Percentiles rank a stretch among this genome's conserved stretches.
phyloP scores from a whole-genome alignment of 2,888 invertebrate species.

The Conomelus anceps region DNA sequence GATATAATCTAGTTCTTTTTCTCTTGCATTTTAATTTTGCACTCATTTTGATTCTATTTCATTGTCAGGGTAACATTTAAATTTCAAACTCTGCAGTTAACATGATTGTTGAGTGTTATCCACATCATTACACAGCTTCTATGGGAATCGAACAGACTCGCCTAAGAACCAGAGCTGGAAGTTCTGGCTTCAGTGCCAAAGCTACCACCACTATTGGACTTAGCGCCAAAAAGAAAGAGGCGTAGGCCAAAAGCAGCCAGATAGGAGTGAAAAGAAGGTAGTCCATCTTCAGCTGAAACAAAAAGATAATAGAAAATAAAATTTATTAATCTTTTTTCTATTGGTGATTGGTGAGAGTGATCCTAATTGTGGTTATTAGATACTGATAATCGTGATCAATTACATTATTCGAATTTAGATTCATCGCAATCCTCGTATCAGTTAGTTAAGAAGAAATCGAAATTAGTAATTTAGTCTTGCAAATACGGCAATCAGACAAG shows the following conservation, averaged over 20 bases:
- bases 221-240: conserved; percentile 55
- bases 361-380: no score
- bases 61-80: not conserved
- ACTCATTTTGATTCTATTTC: no score
- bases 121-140: conserved; percentile 48
- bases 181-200: conserved; percentile 56
- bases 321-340: not conserved
- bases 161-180: conserved; percentile 59
- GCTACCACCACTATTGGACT: conserved; percentile 61
- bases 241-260: conserved; percentile 54
- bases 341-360: not conserved
- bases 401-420: no score
- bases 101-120: not conserved
- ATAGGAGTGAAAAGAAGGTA: not conserved
- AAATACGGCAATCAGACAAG: no score
- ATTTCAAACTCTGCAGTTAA: not conserved
- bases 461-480: no score
- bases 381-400: no score
- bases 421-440: no score
- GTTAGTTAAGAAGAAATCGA: no score
- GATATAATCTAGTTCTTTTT: no score
- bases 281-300: not conserved
- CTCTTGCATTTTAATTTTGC: no score
- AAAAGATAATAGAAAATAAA: not conserved
- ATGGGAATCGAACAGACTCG: conserved; percentile 60